Evolutionary conservation across 1,140 invertebrate species (phyloP), one percentile per base, ranked within the genome.

Genomic region (Phymastichus coffea): DNA sequence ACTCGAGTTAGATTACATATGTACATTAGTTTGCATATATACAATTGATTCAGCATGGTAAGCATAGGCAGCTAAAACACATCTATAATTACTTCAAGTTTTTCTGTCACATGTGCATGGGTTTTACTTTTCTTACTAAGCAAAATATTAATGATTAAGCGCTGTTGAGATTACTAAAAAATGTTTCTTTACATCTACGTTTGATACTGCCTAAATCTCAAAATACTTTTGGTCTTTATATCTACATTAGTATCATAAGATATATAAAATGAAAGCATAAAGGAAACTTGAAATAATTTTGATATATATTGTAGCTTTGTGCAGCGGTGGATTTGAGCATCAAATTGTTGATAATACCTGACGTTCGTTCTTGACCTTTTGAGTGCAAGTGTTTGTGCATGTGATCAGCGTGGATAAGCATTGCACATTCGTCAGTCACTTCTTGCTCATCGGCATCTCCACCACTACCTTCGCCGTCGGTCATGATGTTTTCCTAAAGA

Each of bases 361-460:
- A 68, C 43, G 63, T 65, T 64, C 76, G 78, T 41, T 80, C 78
- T 58, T 66, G 72, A 64, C 70, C 71, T 62, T 77, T 78, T 52
- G 65, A 65, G 47, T 74, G 70, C 20, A 62, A 60, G 51, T 80
- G 75, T 63, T 81, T 81, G 53, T 81, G 74, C 61, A 81, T 74
- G 26, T 81, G 74, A 63, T 85, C 83, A 22, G 85, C 82, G 69
- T 90, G 87, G 52, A 95, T 83, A 20, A 95, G 82, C 71, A 92
- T 88, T 57, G 90, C 91, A 73, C 89, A 90, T 78, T 94, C 92
- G 78, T 94, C 92, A 35, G 91, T 88, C 19, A 90, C 85, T 78
- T 92, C 89, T 49, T 79, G 78, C 69, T 86, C 85, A 75, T 87
- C 86, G 51, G 80, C 78, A 63, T 84, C 84, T 41, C 72, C 78